These are phyloP conservation scores for Megastigmus dorsalis DNA, from an alignment of 2,888 invertebrate genomes.

Conservation along the genomic window DNA sequence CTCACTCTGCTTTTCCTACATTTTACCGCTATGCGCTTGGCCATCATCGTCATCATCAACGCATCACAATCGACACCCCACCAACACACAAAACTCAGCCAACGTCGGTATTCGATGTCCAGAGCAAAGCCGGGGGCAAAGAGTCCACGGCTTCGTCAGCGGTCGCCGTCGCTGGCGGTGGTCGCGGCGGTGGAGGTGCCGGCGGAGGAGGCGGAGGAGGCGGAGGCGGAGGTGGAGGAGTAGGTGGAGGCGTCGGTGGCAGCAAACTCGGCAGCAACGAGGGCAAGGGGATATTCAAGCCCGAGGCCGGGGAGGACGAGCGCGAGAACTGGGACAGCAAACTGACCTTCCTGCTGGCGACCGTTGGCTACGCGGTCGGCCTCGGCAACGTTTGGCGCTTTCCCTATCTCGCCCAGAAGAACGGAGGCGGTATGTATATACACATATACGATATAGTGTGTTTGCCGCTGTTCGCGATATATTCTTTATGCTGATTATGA, in stretches of 20 bases:
- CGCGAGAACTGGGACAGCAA: slow-evolving; percentile 96
- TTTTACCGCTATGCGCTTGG: too few relatives aligned
- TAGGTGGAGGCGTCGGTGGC: slow-evolving; percentile 58
- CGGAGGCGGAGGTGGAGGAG: slow-evolving; percentile 55
- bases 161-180: background rate
- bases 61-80: too few relatives aligned
- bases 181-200: slow-evolving; percentile 45
- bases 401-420: slow-evolving; percentile 95
- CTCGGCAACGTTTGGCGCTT: slow-evolving; percentile 97
- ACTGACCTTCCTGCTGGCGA: slow-evolving; percentile 92
- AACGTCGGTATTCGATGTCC: slow-evolving; percentile 11
- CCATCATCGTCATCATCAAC: too few relatives aligned
- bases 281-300: slow-evolving; percentile 80
- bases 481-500: too few relatives aligned
- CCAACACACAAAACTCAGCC: background rate
- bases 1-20: too few relatives aligned
- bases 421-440: slow-evolving; percentile 86
- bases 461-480: too few relatives aligned
- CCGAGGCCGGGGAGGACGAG: slow-evolving; percentile 83
- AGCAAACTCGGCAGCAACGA: slow-evolving; percentile 81
- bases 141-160: too few relatives aligned
- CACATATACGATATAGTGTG: too few relatives aligned
- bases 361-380: slow-evolving; percentile 96
- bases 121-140: slow-evolving; percentile 24
- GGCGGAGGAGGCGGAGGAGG: too few relatives aligned